phyloP scores from a whole-genome alignment of 2,113 vertebrate species.

The Microtus oregoni region DNA sequence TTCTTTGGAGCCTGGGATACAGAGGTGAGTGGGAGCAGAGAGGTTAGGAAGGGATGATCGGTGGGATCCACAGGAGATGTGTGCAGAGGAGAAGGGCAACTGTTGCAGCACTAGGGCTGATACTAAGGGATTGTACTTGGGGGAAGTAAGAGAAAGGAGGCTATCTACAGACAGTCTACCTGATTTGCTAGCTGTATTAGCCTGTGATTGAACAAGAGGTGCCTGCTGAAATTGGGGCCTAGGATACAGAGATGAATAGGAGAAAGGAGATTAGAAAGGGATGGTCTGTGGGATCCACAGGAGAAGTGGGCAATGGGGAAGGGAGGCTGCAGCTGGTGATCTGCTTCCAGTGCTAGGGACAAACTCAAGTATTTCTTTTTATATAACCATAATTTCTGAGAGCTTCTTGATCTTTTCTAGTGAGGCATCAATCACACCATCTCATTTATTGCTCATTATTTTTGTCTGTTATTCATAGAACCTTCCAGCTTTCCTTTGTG shows the following conservation, averaged over 20 bases:
- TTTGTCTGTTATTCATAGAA: conserved; percentile 30
- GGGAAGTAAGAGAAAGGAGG: neutral
- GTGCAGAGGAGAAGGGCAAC: neutral
- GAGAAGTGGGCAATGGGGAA: neutral
- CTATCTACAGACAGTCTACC: neutral
- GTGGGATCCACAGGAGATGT: neutral
- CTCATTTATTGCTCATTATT: conserved; percentile 26
- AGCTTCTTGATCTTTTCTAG: neutral
- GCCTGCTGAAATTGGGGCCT: neutral
- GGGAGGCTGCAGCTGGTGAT: neutral
- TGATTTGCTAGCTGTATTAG: neutral
- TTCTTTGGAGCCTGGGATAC: neutral
- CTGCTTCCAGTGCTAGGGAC: neutral
- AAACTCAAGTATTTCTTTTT: neutral
- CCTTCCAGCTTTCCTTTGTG: conserved; percentile 14
- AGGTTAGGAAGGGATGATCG: neutral
- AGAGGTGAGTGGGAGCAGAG: neutral
- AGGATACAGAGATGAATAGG: neutral
- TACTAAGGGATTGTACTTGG: neutral
- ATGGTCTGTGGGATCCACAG: neutral
- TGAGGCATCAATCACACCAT: neutral
- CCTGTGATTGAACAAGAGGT: neutral
- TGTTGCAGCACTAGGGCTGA: neutral
- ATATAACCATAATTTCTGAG: neutral
- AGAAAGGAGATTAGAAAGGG: neutral